Evolutionary conservation across 1,140 invertebrate genomes (phyloP).

Genomic region (Aphaenogaster ashmeadi): DNA sequence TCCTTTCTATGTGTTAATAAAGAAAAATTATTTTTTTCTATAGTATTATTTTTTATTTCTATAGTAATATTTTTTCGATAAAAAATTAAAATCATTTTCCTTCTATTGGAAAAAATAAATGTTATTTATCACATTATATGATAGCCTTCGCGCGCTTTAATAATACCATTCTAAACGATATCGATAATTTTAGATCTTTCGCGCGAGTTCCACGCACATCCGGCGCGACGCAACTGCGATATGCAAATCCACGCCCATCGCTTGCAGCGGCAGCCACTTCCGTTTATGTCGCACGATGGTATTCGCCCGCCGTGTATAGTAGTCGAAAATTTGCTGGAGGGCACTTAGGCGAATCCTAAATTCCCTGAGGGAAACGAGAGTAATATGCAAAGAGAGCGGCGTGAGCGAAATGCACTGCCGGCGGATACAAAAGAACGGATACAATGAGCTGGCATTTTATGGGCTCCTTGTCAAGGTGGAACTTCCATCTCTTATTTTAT

Average conservation of each 20-base stretch:
- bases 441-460: conserved; percentile 16
- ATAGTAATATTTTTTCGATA: too few relatives aligned
- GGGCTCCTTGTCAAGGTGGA: not conserved
- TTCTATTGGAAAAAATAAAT: not conserved
- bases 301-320: conserved; percentile 2
- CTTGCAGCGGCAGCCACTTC: conserved; percentile 37
- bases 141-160: not conserved
- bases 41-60: not conserved
- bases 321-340: conserved; percentile 52
- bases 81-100: not conserved
- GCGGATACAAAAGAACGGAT: conserved; percentile 32
- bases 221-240: conserved; percentile 20
- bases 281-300: conserved; percentile 41
- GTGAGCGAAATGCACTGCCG: conserved; percentile 2
- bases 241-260: conserved; percentile 42
- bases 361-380: conserved; percentile 21
- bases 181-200: not conserved
- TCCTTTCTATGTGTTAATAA: not conserved
- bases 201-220: not conserved
- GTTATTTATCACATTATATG: not conserved
- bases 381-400: conserved; percentile 30
- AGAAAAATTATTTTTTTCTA: not conserved
- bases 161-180: not conserved
- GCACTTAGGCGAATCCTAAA: conserved; percentile 26
- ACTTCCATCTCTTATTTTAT: not conserved